Conservation (phyloP, 2,797 vertebrate species). For the Spondyliosoma cantharus region DNA sequence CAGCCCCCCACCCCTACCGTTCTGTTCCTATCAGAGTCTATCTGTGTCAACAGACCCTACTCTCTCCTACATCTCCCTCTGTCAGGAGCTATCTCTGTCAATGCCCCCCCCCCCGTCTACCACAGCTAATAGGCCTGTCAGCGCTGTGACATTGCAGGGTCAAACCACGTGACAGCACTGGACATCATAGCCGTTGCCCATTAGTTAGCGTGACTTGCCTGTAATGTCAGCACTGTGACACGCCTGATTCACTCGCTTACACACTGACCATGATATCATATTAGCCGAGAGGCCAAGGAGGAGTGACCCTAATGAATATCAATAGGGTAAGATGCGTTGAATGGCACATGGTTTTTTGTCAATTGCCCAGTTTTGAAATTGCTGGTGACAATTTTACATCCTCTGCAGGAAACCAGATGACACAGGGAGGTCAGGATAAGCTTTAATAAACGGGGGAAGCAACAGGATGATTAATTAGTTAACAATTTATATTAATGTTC, state of each 20-base stretch:
- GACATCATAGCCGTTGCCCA: constrained; percentile 67
- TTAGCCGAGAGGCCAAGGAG: constrained; percentile 69
- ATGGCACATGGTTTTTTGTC: constrained; percentile 23
- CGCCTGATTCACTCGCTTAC: constrained; percentile 74
- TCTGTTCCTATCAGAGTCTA: constrained; percentile 58
- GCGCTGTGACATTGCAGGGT: constrained; percentile 63
- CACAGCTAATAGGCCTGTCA: constrained; percentile 78
- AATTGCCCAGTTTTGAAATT: constrained; percentile 35
- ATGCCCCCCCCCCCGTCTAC: constrained; percentile 35
- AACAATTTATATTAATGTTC: constrained; percentile 87
- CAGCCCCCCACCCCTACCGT: background rate
- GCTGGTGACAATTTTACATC: constrained; percentile 18
- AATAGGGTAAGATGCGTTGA: constrained; percentile 38
- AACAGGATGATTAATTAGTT: constrained; percentile 83
- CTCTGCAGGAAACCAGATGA: constrained; percentile 30
- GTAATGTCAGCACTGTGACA: constrained; percentile 72
- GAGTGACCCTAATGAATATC: constrained; percentile 63
- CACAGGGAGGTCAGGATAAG: constrained; percentile 52
- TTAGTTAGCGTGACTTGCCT: constrained; percentile 72
- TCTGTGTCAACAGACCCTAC: constrained; percentile 58
- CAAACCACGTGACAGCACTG: constrained; percentile 64
- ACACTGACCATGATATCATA: constrained; percentile 72
- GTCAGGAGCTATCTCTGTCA: constrained; percentile 76
- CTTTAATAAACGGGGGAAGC: constrained; percentile 51
- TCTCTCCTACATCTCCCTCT: constrained; percentile 56